Conservation (phyloP, 2,797 vertebrate species). For the Chelonia mydas region DNA sequence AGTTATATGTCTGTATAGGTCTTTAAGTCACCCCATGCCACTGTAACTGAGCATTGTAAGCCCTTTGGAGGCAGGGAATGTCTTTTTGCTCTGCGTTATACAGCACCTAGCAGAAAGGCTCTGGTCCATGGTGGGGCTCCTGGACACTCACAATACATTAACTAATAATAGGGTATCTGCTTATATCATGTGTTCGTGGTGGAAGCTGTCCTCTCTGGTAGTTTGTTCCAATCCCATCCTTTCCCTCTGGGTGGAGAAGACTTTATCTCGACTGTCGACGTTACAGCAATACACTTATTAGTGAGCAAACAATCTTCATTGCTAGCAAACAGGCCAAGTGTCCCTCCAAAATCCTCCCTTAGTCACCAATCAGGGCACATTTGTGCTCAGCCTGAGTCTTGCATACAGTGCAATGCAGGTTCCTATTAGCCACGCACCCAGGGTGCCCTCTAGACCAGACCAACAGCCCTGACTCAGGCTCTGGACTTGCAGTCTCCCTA, state of each 20-base stretch:
- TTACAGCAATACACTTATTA: not conserved
- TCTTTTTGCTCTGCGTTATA: not conserved
- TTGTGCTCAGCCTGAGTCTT: not conserved
- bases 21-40: not conserved
- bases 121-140: not conserved
- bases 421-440: not conserved
- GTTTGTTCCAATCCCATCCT: not conserved
- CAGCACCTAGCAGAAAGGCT: not conserved
- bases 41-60: not conserved
- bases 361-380: not conserved
- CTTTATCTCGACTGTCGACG: not conserved
- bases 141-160: not conserved
- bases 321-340: not conserved
- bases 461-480: not conserved
- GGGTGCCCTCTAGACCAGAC: not conserved
- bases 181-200: not conserved
- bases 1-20: not conserved
- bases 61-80: not conserved
- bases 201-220: not conserved
- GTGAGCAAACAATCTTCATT: not conserved
- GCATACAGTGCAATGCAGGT: not conserved
- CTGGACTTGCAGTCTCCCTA: not conserved
- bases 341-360: not conserved
- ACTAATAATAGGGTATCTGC: not conserved
- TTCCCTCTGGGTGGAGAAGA: not conserved